Conservation (phyloP, 2,888 invertebrate species). For the Bugulina stolonifera region DNA sequence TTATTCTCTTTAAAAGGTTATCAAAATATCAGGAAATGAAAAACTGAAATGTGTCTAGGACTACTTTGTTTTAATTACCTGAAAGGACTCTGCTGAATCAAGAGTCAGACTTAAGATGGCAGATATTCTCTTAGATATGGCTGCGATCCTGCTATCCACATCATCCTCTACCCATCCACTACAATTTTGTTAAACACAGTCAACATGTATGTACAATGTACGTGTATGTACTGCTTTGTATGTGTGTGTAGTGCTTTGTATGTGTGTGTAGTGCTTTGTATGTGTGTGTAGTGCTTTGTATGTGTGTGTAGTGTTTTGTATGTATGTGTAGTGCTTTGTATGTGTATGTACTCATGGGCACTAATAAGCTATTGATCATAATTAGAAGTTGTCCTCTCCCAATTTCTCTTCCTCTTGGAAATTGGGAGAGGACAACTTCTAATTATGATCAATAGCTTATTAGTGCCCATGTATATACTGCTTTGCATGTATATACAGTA, state of each 20-base stretch:
- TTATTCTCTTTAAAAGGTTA: no score
- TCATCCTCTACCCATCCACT: conserved; percentile 23
- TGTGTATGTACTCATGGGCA: no score
- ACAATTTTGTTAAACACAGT: not conserved
- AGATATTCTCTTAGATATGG: not conserved
- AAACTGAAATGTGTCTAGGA: not conserved
- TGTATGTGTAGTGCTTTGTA: no score
- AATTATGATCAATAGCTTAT: no score
- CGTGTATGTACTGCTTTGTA: not conserved
- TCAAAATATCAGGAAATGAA: no score
- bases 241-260: not conserved
- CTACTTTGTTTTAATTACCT: not conserved
- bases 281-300: not conserved
- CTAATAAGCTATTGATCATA: no score
- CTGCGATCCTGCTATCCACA: not conserved
- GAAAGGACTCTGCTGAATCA: conserved; percentile 1
- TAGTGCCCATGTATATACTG: no score
- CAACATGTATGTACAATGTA: not conserved
- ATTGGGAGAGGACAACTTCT: no score
- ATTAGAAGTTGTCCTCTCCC: no score
- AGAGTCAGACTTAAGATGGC: not conserved
- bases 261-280: not conserved
- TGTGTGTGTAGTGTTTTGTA: not conserved
- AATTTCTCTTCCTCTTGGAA: no score
- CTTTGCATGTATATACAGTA: no score